Evolutionary conservation across 2,113 vertebrate species (phyloP).

Genomic region (Pitta sordida): DNA sequence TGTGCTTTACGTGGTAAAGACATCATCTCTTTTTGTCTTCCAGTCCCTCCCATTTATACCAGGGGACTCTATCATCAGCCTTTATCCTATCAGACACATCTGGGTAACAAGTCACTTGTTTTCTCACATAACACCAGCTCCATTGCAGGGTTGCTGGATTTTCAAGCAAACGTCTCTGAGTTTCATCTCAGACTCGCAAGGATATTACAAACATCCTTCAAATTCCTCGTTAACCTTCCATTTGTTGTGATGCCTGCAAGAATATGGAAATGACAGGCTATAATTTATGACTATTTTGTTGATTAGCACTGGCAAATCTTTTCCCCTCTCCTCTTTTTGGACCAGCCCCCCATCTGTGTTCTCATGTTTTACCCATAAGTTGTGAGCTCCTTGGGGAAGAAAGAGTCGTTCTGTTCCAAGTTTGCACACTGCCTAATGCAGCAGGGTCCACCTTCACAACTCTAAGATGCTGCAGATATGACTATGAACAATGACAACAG

Average conservation of each 20-base stretch:
- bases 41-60: background rate
- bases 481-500: background rate
- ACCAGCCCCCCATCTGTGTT: background rate
- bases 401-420: background rate
- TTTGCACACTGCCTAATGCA: background rate
- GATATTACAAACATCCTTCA: background rate
- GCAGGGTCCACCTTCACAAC: background rate
- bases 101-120: background rate
- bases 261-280: background rate
- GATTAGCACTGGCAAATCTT: background rate
- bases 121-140: background rate
- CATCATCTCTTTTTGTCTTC: background rate
- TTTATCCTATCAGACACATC: background rate
- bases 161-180: background rate
- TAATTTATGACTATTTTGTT: background rate
- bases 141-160: background rate
- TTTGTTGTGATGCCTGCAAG: background rate
- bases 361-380: background rate
- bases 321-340: background rate
- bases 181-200: background rate
- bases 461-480: background rate
- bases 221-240: background rate
- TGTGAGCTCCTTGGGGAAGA: background rate
- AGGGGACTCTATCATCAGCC: background rate
- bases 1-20: background rate